Evolutionary conservation across 1,140 invertebrate species (phyloP).

Genomic region (Temnothorax longispinosus): DNA sequence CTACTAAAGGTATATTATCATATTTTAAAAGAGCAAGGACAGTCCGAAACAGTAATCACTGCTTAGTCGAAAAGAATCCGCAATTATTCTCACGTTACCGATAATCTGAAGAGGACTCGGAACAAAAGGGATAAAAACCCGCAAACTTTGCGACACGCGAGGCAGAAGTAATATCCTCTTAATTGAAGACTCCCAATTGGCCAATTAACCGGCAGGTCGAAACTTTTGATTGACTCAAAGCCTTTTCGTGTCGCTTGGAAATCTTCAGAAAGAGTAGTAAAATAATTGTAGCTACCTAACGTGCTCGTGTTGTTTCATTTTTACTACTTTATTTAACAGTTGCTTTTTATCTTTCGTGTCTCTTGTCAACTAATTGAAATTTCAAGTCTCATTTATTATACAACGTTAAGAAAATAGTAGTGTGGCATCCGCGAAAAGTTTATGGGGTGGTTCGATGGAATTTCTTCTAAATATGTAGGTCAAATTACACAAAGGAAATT

Average conservation of each 20-base stretch:
- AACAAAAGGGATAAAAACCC: not conserved
- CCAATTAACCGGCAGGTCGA: constrained; percentile 1
- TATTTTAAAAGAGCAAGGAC: not conserved
- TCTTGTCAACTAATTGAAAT: not conserved
- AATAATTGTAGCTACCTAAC: constrained; percentile 31
- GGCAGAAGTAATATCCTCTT: constrained; percentile 39
- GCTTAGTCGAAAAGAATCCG: not conserved
- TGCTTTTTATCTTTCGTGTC: not conserved
- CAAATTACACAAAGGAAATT: not conserved
- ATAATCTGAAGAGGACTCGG: not conserved
- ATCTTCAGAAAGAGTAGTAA: not conserved
- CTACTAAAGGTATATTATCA: not conserved
- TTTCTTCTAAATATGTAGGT: constrained; percentile 4
- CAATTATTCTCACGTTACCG: constrained; percentile 36
- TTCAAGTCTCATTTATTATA: not conserved
- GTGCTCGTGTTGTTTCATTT: not conserved
- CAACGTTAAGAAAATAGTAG: not conserved
- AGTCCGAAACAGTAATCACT: not conserved
- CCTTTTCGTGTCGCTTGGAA: not conserved
- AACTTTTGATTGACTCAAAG: constrained; percentile 50
- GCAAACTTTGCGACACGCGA: constrained; percentile 35
- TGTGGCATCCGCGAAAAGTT: not conserved
- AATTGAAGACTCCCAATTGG: constrained; percentile 24
- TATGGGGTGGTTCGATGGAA: not conserved
- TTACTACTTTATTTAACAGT: not conserved